phyloP scores from a whole-genome alignment of 2,888 invertebrate genomes.

The Leptarthrus brevirostris region DNA sequence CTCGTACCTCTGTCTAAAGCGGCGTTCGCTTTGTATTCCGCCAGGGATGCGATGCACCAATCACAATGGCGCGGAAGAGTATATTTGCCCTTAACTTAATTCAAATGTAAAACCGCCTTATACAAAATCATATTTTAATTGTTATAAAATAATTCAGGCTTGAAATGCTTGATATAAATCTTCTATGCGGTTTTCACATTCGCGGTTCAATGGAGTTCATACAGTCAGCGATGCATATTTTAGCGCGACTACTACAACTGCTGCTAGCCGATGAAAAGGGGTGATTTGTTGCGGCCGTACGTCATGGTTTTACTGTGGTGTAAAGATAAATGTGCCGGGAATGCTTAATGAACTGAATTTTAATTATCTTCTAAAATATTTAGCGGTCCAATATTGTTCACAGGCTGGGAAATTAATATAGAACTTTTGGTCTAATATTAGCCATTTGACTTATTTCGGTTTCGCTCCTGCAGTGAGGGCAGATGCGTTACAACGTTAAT shows the following conservation, averaged over 20 bases:
- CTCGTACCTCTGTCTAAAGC: neutral
- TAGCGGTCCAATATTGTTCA: constrained; percentile 37
- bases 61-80: constrained; percentile 22
- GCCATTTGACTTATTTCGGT: neutral
- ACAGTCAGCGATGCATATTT: constrained; percentile 47
- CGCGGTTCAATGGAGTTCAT: constrained; percentile 47
- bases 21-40: constrained; percentile 20
- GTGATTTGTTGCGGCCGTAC: constrained; percentile 47
- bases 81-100: constrained; percentile 43
- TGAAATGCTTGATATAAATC: constrained; percentile 46
- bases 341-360: constrained; percentile 49
- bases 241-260: constrained; percentile 31
- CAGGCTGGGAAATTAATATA: constrained; percentile 23
- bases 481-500: too few species aligned
- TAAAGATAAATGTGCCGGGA: constrained; percentile 46
- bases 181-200: constrained; percentile 48
- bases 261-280: constrained; percentile 43
- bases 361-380: constrained; percentile 48
- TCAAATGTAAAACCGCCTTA: constrained; percentile 42
- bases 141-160: constrained; percentile 50
- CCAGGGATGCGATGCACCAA: neutral
- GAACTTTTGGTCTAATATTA: neutral
- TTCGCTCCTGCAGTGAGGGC: too few species aligned
- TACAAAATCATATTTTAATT: constrained; percentile 52
- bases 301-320: constrained; percentile 43